These are phyloP conservation scores for Lepas anatifera DNA, from an alignment of 2,888 invertebrate species.

Conservation along the genomic window DNA sequence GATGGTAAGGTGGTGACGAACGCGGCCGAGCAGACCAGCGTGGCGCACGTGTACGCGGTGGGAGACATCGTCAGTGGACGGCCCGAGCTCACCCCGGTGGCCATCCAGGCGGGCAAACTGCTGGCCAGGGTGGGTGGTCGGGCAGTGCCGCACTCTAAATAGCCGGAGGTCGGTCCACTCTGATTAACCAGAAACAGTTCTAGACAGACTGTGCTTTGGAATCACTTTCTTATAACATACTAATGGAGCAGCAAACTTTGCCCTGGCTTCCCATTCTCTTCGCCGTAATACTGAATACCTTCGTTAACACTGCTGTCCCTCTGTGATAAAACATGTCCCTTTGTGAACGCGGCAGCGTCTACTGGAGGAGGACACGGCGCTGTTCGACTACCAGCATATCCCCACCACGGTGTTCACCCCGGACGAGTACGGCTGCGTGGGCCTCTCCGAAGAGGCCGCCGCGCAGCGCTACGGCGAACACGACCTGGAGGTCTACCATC, in stretches of 20 bases:
- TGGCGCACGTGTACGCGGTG: conserved; percentile 44
- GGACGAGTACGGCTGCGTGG: conserved; percentile 46
- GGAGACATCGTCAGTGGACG: conserved; percentile 45
- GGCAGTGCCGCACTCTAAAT: too few species aligned
- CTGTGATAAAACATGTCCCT: too few species aligned
- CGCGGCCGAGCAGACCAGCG: conserved; percentile 38
- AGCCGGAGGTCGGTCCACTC: too few species aligned
- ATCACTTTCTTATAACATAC: too few species aligned
- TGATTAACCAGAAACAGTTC: too few species aligned
- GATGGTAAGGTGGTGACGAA: conserved; percentile 34
- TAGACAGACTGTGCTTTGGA: too few species aligned
- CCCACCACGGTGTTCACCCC: conserved; percentile 51
- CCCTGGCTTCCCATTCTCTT: too few species aligned
- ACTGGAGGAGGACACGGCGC: background rate
- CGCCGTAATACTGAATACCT: too few species aligned
- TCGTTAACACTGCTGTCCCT: too few species aligned
- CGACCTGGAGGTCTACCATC: conserved; percentile 44
- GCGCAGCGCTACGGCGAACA: conserved; percentile 37
- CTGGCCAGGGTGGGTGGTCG: conserved; percentile 38
- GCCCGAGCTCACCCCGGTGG: conserved; percentile 47
- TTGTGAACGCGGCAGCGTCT: conserved; percentile 26
- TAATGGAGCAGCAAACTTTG: too few species aligned
- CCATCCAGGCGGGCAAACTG: conserved; percentile 43
- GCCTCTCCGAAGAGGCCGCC: conserved; percentile 45
- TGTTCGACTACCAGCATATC: conserved; percentile 40